Conservation (phyloP, 2,888 invertebrate genomes). For the Glaucopsyche alexis region DNA sequence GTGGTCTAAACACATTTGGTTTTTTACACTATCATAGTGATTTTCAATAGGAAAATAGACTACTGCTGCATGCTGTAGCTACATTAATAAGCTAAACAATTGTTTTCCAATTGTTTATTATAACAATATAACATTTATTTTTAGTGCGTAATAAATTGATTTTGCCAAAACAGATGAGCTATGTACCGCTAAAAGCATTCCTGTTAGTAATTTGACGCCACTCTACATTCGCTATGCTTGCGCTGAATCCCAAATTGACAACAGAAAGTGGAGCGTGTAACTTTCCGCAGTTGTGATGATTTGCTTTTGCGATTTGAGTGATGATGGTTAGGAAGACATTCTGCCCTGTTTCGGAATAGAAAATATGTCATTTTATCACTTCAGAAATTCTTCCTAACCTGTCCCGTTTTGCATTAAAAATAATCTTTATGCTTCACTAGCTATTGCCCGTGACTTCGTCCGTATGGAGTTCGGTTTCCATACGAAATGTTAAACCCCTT, state of each 20-base stretch:
- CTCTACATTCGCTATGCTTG: neutral
- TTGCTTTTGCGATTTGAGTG: neutral
- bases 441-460: too few species aligned
- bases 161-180: constrained; percentile 31
- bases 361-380: too few species aligned
- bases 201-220: constrained; percentile 15
- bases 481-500: too few species aligned
- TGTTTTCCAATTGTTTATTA: neutral
- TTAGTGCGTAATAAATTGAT: constrained; percentile 5
- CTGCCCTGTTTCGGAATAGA: too few species aligned
- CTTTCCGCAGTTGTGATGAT: constrained; percentile 8
- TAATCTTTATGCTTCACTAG: too few species aligned
- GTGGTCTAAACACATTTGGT: too few species aligned
- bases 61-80: too few species aligned
- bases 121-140: neutral
- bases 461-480: too few species aligned
- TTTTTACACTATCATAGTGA: too few species aligned
- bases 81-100: neutral
- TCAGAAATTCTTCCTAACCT: too few species aligned
- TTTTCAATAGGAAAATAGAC: neutral
- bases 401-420: too few species aligned
- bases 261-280: constrained; percentile 1
- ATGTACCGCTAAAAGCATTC: constrained; percentile 11
- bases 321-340: too few species aligned
- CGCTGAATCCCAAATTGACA: constrained; percentile 14